Conservation (phyloP, 1,140 invertebrate genomes). For the Eubasilissa regina region DNA sequence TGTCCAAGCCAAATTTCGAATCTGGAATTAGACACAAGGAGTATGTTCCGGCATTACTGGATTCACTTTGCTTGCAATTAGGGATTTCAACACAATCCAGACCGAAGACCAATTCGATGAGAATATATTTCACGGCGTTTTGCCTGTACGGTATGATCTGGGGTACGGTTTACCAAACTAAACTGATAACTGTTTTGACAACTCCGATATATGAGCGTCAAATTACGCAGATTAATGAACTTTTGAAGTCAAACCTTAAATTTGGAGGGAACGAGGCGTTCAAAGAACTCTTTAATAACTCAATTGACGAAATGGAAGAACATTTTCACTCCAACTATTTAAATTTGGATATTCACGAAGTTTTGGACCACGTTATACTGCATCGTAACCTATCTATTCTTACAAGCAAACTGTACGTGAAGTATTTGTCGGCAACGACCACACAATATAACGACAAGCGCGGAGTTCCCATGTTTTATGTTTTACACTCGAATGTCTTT, state of each 20-base stretch:
- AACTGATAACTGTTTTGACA: slow-evolving; percentile 54
- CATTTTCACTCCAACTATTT: slow-evolving; percentile 52
- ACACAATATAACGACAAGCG: slow-evolving; percentile 52
- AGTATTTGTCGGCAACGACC: slow-evolving; percentile 47
- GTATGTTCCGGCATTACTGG: slow-evolving; percentile 45
- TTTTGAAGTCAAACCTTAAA: slow-evolving; percentile 48
- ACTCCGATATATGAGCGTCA: slow-evolving; percentile 55
- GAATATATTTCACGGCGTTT: slow-evolving; percentile 53
- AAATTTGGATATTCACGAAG: slow-evolving; percentile 52
- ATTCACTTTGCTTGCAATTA: slow-evolving; percentile 50
- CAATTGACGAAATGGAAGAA: slow-evolving; percentile 52
- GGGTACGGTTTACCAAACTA: slow-evolving; percentile 55
- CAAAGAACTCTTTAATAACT: slow-evolving; percentile 55
- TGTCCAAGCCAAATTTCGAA: slow-evolving; percentile 47
- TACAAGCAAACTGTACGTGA: slow-evolving; percentile 54
- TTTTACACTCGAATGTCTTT: slow-evolving; percentile 49
- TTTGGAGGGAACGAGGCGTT: slow-evolving; percentile 56
- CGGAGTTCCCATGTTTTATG: slow-evolving; percentile 51
- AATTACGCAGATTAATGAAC: slow-evolving; percentile 45
- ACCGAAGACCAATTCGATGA: slow-evolving; percentile 50
- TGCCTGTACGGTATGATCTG: slow-evolving; percentile 56
- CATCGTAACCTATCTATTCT: slow-evolving; percentile 54
- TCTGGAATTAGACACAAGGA: slow-evolving; percentile 49
- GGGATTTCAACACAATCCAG: slow-evolving; percentile 45
- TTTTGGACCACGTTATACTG: slow-evolving; percentile 52